Conservation (phyloP, 2,888 invertebrate species). For the Disparrhopalites patrizii region DNA sequence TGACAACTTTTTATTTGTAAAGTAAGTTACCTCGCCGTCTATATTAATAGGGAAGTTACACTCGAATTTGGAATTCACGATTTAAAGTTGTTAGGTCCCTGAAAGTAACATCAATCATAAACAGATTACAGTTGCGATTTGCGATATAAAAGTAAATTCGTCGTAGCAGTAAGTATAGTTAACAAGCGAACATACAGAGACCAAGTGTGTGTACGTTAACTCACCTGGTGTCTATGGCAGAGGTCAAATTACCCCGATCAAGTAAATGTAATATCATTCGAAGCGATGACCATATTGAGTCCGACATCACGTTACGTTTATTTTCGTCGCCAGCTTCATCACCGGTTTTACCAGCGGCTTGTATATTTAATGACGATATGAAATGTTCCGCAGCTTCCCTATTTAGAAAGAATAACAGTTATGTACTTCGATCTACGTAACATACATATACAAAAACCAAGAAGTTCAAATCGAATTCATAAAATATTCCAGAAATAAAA, state of each 20-base stretch:
- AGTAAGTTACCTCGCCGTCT: too few relatives aligned
- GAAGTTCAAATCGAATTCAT: too few relatives aligned
- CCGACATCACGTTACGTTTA: conserved; percentile 64
- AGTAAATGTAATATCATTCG: conserved; percentile 80
- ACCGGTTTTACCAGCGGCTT: conserved; percentile 67
- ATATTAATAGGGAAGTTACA: too few relatives aligned
- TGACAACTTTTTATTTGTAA: too few relatives aligned
- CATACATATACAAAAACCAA: too few relatives aligned
- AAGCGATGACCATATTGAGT: conserved; percentile 90
- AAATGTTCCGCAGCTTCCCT: conserved; percentile 96
- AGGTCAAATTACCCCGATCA: conserved; percentile 59
- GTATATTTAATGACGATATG: conserved; percentile 85
- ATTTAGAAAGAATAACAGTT: too few relatives aligned
- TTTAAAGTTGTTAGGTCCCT: conserved; percentile 31
- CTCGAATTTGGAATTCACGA: conserved; percentile 27
- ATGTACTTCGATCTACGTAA: too few relatives aligned
- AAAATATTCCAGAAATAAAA: neutral
- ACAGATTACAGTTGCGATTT: neutral
- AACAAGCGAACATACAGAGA: too few relatives aligned
- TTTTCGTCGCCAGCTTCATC: conserved; percentile 18
- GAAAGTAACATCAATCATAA: neutral
- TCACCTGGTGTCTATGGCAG: conserved; percentile 57
- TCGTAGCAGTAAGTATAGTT: neutral
- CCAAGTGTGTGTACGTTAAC: neutral
- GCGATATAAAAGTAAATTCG: neutral